phyloP scores from a whole-genome alignment of 2,797 vertebrate genomes.

The Malurus leucopterus region DNA sequence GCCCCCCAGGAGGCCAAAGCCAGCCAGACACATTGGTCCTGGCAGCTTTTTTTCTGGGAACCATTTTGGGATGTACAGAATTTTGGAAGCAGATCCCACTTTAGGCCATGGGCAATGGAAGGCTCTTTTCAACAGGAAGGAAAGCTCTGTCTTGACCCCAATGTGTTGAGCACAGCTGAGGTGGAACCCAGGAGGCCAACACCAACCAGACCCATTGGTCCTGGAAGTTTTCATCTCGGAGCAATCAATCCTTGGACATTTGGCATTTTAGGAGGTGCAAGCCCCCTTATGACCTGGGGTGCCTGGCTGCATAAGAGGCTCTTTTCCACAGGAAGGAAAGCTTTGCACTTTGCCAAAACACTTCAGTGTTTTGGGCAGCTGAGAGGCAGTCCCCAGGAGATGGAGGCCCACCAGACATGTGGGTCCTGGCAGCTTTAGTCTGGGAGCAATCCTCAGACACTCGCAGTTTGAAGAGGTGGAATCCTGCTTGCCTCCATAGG shows the following conservation, averaged over 20 bases:
- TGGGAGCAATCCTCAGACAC: not conserved
- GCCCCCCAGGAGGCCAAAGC: not conserved
- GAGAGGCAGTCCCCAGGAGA: not conserved
- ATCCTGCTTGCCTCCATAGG: not conserved
- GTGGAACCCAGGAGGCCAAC: accelerated
- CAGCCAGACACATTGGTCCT: not conserved
- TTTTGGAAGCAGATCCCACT: not conserved
- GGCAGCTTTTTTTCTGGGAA: not conserved
- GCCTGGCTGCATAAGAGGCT: too few relatives aligned
- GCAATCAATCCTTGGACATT: not conserved
- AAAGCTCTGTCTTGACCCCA: not conserved
- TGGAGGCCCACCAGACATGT: not conserved
- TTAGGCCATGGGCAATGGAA: not conserved
- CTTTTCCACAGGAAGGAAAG: not conserved
- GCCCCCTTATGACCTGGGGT: too few relatives aligned
- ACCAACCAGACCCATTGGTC: not conserved
- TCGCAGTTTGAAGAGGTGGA: not conserved
- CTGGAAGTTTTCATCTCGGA: not conserved
- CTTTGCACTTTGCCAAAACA: too few relatives aligned
- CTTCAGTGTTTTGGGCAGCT: not conserved
- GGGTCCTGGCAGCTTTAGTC: not conserved
- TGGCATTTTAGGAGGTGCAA: not conserved
- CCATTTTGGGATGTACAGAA: not conserved
- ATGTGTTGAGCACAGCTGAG: not conserved
- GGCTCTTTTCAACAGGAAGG: not conserved